Percentiles rank a stretch among this genome's conserved stretches.
Conservation (phyloP, 1,140 invertebrate species). For the Protaetia brevitarsis region DNA sequence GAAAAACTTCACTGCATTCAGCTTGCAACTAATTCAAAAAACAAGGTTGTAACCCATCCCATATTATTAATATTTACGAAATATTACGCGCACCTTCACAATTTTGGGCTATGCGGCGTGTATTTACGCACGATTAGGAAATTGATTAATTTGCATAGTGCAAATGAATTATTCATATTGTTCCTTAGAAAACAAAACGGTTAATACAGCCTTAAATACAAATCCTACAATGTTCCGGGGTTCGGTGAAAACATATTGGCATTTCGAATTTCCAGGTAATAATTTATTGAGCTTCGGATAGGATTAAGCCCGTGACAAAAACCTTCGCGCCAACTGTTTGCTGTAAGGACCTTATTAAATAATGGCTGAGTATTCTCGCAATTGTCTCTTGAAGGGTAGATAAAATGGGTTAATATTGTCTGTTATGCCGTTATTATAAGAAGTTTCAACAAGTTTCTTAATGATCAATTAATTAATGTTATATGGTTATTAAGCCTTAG, state of each 20-base stretch:
- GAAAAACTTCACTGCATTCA: too few relatives aligned
- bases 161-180: not conserved
- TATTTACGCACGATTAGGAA: too few relatives aligned
- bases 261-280: slow-evolving; percentile 5
- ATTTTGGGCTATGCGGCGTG: too few relatives aligned
- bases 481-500: too few relatives aligned
- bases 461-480: too few relatives aligned
- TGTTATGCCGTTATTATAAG: too few relatives aligned
- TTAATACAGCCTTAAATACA: not conserved
- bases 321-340: slow-evolving; percentile 1
- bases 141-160: not conserved
- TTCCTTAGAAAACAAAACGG: not conserved
- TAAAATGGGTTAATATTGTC: too few relatives aligned
- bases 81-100: too few relatives aligned
- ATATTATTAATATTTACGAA: too few relatives aligned
- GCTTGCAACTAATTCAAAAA: too few relatives aligned
- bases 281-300: slow-evolving; percentile 2
- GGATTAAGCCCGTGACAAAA: slow-evolving; percentile 4
- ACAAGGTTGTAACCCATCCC: too few relatives aligned
- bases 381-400: not conserved
- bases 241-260: slow-evolving; percentile 4
- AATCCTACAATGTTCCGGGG: not conserved
- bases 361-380: not conserved
- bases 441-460: too few relatives aligned
- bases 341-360: slow-evolving; percentile 4